Base-by-base conservation (phyloP, 1,140 invertebrate genomes). In the Drosophila melanica region DNA sequence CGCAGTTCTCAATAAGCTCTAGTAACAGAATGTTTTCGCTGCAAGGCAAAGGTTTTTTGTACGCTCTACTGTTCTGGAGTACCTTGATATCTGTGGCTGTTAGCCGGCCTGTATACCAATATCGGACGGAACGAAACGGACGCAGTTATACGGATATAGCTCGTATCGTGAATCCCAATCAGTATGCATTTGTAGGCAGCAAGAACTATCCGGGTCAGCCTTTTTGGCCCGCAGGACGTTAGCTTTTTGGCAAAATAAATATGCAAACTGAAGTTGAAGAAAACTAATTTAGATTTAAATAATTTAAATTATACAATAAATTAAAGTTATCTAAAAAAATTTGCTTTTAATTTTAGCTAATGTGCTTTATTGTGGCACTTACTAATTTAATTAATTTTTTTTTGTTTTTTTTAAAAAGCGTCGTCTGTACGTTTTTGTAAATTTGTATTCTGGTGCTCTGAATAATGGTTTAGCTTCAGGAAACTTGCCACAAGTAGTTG, bases 81-180 rank as follows among this genome's bases (percentile, higher is more conserved):
- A 16, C 66, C 2, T 18, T 82, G 39, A 18, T 79, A 11, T 11
- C 51, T 1, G 1, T 48, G 11, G 63, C 41, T 0, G n/a, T 33
- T 9, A 39, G 30, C 7, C 65, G 53, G 33, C 75, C 81, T 7
- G 67, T 60, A 0, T 48, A 68, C 14, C 55, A 63, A 51, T 64
- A 75, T 50, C 63, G 64, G 11, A 14, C 51, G 6, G 8, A 64
- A 4, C 82, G 90, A 1, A 53, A 44, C 6, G 86, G 82, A n/a
- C 80, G 90, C 50, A 90, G 82, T 12, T 91, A 90, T 20, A 71
- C 75, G 14, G 90, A 91, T 30, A 91, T 91, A 44, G 90, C 90
- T 10, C 72, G 82, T 3, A 82, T 91, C 3, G 37, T 82, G 0
- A 91, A 91, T 75, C 90, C 90, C 6, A 77, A 91, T 63, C 90